Conservation (phyloP, 2,113 vertebrate species). For the Vulpes vulpes region DNA sequence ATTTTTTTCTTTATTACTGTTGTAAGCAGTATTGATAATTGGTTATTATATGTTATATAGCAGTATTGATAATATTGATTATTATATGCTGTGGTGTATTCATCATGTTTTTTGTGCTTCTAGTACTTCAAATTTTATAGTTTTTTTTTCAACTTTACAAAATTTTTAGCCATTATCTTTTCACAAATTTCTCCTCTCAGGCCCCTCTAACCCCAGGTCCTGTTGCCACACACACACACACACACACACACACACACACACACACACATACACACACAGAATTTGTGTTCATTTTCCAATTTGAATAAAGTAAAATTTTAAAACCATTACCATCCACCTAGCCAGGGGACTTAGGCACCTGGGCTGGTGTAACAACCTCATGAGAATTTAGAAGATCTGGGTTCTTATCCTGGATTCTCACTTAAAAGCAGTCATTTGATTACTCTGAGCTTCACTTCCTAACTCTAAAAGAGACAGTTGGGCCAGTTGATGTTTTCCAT, state of each 20-base stretch:
- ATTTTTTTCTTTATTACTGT: neutral
- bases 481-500: neutral
- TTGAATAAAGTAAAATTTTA: neutral
- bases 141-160: neutral
- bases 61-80: neutral
- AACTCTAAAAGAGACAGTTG: neutral
- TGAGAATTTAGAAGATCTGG: neutral
- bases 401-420: neutral
- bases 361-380: no score
- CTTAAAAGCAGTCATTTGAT: neutral
- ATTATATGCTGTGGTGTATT: neutral
- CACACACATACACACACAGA: neutral
- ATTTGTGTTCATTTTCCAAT: neutral
- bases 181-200: neutral
- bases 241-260: neutral
- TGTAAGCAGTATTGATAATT: neutral
- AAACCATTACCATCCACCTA: neutral
- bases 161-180: neutral
- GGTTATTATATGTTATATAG: neutral
- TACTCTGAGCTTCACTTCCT: neutral
- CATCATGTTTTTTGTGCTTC: neutral
- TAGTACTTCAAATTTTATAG: neutral
- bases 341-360: neutral
- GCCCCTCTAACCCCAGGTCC: neutral
- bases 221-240: neutral